Evolutionary conservation across 1,140 invertebrate genomes (phyloP).

Genomic region (Tetragonula clypearis): DNA sequence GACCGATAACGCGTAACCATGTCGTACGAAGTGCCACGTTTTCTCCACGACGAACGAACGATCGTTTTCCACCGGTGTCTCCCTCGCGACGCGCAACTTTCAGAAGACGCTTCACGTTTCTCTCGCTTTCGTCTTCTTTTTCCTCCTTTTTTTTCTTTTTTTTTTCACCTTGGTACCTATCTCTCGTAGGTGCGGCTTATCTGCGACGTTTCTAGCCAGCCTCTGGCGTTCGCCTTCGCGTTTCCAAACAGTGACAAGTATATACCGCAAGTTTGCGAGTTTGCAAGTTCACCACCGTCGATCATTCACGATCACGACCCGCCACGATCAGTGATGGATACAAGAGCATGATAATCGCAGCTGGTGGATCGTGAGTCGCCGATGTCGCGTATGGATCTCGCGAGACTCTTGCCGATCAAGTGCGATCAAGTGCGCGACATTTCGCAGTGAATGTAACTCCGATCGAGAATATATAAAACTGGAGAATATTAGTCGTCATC

Average conservation of each 20-base stretch:
- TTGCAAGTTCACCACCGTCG: neutral
- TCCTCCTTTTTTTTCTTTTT: neutral
- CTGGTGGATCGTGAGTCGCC: neutral
- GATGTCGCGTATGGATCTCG: neutral
- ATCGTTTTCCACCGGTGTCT: conserved; percentile 2
- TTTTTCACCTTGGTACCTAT: conserved; percentile 28
- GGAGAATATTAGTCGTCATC: neutral
- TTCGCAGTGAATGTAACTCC: neutral
- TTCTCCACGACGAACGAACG: conserved; percentile 2
- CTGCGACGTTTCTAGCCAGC: neutral
- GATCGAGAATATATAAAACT: neutral
- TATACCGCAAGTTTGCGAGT: neutral
- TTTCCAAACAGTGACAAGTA: conserved; percentile 5
- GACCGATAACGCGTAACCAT: neutral
- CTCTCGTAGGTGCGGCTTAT: conserved; percentile 39
- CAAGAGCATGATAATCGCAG: too few species aligned
- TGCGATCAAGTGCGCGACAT: conserved; percentile 31
- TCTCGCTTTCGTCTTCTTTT: neutral
- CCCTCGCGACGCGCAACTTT: conserved; percentile 29
- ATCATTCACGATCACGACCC: neutral
- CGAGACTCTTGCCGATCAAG: neutral
- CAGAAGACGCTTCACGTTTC: neutral
- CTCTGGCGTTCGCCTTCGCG: too few species aligned
- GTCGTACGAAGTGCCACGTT: neutral
- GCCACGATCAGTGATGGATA: neutral